A percentile compares a stretch with the other conserved stretches of the same genome.
phyloP scores from a whole-genome alignment of 2,113 vertebrate genomes.

The Callopanchax toddi region DNA sequence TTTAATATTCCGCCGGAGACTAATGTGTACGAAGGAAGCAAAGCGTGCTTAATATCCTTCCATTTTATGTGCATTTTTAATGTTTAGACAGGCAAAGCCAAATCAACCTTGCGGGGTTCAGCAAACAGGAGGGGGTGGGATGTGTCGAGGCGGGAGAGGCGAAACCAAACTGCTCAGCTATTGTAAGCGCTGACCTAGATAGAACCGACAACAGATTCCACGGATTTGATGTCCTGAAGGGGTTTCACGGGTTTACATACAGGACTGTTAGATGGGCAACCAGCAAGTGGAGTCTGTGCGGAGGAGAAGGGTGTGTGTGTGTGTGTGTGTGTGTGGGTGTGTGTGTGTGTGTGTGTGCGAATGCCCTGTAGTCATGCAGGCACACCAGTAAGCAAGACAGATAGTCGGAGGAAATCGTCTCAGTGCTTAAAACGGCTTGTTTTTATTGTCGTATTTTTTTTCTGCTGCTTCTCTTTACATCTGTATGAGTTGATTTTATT shows the following conservation, averaged over 20 bases:
- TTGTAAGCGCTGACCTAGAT: conserved; percentile 84
- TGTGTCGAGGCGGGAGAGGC: conserved; percentile 41
- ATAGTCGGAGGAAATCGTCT: conserved; percentile 58
- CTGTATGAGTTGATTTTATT: background rate
- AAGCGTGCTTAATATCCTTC: conserved; percentile 55
- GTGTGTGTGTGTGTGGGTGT: conserved; percentile 9
- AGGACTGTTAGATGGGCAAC: conserved; percentile 72
- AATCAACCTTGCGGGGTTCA: conserved; percentile 68
- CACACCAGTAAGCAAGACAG: conserved; percentile 43
- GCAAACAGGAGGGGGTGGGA: conserved; percentile 30
- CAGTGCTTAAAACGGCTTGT: conserved; percentile 42
- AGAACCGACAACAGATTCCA: conserved; percentile 78
- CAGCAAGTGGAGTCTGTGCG: conserved; percentile 67
- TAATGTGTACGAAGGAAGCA: conserved; percentile 44
- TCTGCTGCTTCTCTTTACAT: background rate
- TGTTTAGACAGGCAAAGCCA: conserved; percentile 60
- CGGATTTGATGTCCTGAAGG: conserved; percentile 80
- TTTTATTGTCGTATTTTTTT: conserved; percentile 16
- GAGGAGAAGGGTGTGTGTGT: conserved; percentile 40
- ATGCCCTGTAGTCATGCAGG: conserved; percentile 48
- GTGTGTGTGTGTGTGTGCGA: conserved; percentile 12
- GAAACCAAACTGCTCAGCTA: conserved; percentile 68
- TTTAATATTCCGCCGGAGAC: conserved; percentile 62
- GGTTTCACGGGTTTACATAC: conserved; percentile 79
- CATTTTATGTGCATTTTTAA: conserved; percentile 54